Conservation (phyloP, 2,113 vertebrate species). For the Sylvicapra grimmia region DNA sequence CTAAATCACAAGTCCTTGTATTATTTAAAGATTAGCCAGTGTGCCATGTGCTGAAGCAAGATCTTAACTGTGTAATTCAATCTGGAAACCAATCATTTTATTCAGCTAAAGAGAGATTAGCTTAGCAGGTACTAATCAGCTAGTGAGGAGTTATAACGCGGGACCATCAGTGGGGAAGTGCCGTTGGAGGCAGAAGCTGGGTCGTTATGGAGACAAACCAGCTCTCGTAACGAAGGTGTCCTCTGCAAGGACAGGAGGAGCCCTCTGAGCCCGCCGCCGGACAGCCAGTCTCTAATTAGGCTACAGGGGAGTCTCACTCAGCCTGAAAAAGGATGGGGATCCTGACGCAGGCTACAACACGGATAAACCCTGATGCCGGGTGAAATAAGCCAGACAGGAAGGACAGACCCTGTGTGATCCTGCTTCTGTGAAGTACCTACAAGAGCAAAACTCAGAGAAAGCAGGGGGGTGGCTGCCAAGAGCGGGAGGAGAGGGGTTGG, state of each 20-base stretch:
- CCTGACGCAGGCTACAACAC: rapidly evolving
- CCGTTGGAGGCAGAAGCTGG: conserved; percentile 54
- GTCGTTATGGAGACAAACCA: conserved; percentile 51
- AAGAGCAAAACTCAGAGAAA: background rate
- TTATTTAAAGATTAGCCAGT: conserved; percentile 63
- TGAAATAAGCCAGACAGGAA: background rate
- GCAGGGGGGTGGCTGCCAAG: background rate
- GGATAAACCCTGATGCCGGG: rapidly evolving
- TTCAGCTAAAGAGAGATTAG: conserved; percentile 58
- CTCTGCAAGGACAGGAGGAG: conserved; percentile 28
- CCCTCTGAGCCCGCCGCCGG: conserved; percentile 32
- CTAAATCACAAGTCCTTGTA: conserved; percentile 6
- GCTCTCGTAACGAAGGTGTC: conserved; percentile 49
- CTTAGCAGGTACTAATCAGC: conserved; percentile 61
- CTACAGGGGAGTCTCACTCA: background rate
- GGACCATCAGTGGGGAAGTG: conserved; percentile 56
- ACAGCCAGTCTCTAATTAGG: background rate
- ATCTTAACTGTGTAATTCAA: conserved; percentile 50
- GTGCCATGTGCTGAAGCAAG: conserved; percentile 10
- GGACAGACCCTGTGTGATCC: background rate
- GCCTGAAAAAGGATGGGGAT: background rate
- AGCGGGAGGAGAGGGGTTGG: rapidly evolving
- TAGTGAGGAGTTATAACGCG: conserved; percentile 51
- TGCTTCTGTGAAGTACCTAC: background rate
- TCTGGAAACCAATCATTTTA: conserved; percentile 57